Evolutionary conservation across 2,113 vertebrate genomes (phyloP), one percentile per base, ranked within the genome.

Genomic region (Boleophthalmus pectinirostris): DNA sequence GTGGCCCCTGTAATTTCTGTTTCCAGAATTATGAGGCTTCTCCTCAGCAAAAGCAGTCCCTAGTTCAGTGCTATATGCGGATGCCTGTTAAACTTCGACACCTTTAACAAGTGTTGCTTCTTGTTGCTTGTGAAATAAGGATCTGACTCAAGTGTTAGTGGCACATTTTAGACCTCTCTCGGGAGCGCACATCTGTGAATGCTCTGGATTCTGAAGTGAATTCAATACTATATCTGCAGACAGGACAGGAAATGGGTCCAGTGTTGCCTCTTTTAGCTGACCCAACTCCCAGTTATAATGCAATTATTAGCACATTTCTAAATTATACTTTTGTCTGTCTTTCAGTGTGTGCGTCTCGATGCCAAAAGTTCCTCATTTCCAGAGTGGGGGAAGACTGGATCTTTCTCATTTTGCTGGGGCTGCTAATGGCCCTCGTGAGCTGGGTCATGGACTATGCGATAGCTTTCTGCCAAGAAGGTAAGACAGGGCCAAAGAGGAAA

Each of bases 381-480:
- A 95, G 96, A 21, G 95, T 99, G 74, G 97, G 97, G 0, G 98
- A 99, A 91, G 98, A 99, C 91, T 99, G 98, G 98, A 96, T 99
- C 89, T 99, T 99, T 89, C 96, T 99, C 82, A 97, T 99, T 83
- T 94, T 99, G 45, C 90, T 99, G 88, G 97, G 98, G 11, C 92
- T 99, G 72, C 82, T 99, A 81, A 99, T 99, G 98, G 98, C 98
- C 0, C 81, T 99, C 89, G 97, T 99, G 88, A 99, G 98, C 93
- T 99, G 98, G 98, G 97, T 95, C 87, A 98, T 99, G 96, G 98
- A 99, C 91, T 99, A 98, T 1, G 94, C 98, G 85, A 99, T 99
- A 0, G 97, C 97, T 51, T 96, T 96, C 53, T 98, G 97, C 82
- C 94, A 99, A 82, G 96, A 99, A 95, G 98, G 98, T 99, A 90